A percentile compares a stretch with the other conserved stretches of the same genome.
phyloP scores from a whole-genome alignment of 1,140 invertebrate genomes.

The Thaumatotibia leucotreta region DNA sequence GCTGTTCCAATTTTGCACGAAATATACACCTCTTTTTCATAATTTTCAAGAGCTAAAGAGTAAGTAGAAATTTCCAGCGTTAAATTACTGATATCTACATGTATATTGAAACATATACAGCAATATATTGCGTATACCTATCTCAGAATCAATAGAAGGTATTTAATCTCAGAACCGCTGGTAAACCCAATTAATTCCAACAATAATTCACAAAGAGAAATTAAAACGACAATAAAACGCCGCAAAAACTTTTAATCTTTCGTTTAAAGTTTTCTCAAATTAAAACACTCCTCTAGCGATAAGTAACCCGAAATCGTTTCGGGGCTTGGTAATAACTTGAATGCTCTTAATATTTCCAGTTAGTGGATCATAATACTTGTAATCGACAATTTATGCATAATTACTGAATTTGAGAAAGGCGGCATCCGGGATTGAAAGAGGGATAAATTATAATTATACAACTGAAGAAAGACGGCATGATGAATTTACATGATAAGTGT shows the following conservation, averaged over 20 bases:
- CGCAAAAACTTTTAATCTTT: background rate
- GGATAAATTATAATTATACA: too few species aligned
- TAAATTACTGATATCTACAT: too few species aligned
- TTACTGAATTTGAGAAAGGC: constrained; percentile 18
- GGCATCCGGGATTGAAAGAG: too few species aligned
- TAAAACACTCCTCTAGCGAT: background rate
- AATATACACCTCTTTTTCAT: too few species aligned
- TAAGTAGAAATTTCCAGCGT: too few species aligned
- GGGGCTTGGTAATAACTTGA: background rate
- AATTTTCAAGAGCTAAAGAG: too few species aligned
- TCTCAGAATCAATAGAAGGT: background rate
- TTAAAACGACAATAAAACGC: background rate
- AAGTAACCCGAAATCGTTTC: background rate
- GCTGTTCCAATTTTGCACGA: too few species aligned
- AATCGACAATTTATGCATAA: constrained; percentile 28
- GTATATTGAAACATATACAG: too few species aligned
- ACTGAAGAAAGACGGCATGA: too few species aligned
- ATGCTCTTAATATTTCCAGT: background rate
- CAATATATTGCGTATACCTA: background rate
- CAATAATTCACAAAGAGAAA: background rate
- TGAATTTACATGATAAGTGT: too few species aligned
- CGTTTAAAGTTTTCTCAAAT: background rate
- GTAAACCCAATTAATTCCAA: background rate
- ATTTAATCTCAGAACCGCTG: too few species aligned
- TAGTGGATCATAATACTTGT: constrained; percentile 20